Evolutionary conservation across 1,140 invertebrate species (phyloP).

Genomic region (Cherax destructor): DNA sequence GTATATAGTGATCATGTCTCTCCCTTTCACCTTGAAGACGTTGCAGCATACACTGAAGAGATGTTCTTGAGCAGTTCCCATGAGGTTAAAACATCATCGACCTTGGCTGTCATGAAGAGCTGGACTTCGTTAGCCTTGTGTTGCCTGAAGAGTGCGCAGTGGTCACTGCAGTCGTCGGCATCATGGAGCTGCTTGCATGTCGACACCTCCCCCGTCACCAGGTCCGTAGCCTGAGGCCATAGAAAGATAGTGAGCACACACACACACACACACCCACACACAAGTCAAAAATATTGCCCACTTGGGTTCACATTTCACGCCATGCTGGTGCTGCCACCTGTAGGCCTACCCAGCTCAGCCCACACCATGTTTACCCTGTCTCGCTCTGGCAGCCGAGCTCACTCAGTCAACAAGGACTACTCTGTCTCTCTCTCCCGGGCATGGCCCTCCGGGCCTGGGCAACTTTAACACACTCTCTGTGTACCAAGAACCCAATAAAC

Average conservation of each 20-base stretch:
- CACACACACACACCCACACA: no score
- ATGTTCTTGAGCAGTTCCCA: conserved; percentile 43
- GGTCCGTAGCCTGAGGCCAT: conserved; percentile 30
- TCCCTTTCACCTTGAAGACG: conserved; percentile 21
- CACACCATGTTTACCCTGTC: no score
- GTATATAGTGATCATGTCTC: background rate
- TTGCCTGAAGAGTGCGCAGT: conserved; percentile 35
- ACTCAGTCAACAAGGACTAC: no score
- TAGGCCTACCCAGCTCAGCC: no score
- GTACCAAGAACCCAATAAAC: no score
- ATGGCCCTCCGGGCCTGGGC: no score
- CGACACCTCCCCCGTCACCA: conserved; percentile 32
- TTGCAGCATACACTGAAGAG: background rate
- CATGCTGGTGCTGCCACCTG: no score
- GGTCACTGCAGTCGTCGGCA: conserved; percentile 20
- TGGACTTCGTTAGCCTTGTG: conserved; percentile 47
- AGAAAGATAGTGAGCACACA: background rate
- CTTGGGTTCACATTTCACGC: no score
- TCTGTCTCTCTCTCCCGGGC: no score
- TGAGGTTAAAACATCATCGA: conserved; percentile 25
- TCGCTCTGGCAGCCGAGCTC: no score
- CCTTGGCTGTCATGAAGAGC: conserved; percentile 34
- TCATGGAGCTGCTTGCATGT: conserved; percentile 30
- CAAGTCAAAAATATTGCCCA: no score
- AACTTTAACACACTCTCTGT: no score